phyloP scores from a whole-genome alignment of 2,888 invertebrate genomes.

The Stenodema calcarata region DNA sequence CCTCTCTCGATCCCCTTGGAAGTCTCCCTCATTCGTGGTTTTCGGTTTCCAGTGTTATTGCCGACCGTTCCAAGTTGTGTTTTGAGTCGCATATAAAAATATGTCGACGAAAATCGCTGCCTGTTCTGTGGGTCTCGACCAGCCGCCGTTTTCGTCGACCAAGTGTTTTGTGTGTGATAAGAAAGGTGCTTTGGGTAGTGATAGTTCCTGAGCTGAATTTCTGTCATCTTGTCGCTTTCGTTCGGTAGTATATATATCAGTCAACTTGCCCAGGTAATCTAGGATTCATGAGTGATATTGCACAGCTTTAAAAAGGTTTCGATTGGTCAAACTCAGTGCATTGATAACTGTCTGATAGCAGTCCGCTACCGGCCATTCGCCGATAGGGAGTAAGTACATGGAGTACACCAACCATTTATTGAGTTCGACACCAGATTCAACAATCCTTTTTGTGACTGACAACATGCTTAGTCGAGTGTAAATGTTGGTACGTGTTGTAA shows the following conservation, averaged over 20 bases:
- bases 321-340: not conserved
- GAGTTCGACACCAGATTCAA: no score
- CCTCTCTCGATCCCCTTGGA: not conserved
- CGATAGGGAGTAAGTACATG: no score
- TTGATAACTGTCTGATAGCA: not conserved
- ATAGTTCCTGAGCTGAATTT: not conserved
- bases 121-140: not conserved
- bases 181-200: not conserved
- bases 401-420: no score
- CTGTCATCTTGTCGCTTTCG: not conserved
- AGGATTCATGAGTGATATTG: not conserved
- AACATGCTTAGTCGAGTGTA: no score
- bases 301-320: not conserved
- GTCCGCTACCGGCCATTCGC: not conserved
- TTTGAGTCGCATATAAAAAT: not conserved
- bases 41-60: not conserved
- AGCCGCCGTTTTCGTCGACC: not conserved
- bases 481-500: no score
- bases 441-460: no score
- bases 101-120: not conserved
- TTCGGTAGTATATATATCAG: not conserved
- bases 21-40: not conserved
- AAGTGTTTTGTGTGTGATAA: not conserved
- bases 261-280: not conserved
- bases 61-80: not conserved